Percentiles rank a stretch among this genome's conserved stretches.
Evolutionary conservation across 2,113 vertebrate genomes (phyloP).

Genomic region (Gallinago undulata): DNA sequence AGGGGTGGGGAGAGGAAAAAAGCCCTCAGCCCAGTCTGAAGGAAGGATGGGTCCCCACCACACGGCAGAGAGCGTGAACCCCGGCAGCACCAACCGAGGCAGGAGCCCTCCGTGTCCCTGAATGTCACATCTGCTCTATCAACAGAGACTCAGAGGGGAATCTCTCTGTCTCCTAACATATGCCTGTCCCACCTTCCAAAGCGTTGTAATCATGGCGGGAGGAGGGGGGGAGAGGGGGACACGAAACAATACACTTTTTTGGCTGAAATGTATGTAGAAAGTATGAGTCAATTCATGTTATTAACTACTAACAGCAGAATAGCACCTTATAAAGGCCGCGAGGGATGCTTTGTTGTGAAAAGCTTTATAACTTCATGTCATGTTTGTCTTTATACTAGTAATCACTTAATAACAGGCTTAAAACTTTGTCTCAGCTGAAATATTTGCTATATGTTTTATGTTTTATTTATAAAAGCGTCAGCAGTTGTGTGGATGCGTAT

Average conservation of each 20-base stretch:
- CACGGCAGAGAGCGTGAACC: not conserved
- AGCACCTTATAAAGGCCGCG: not conserved
- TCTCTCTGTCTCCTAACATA: not conserved
- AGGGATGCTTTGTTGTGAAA: not conserved
- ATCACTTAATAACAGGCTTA: not conserved
- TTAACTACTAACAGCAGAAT: not conserved
- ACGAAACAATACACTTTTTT: accelerated
- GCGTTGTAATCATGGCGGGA: not conserved
- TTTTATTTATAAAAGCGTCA: not conserved
- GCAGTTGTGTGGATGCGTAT: not conserved
- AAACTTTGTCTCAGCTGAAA: not conserved
- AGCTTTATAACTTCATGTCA: not conserved
- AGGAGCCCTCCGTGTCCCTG: not conserved
- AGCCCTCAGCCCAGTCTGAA: not conserved
- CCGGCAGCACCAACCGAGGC: not conserved
- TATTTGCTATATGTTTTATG: not conserved
- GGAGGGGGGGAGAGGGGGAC: accelerated
- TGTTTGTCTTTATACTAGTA: not conserved
- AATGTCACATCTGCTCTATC: not conserved
- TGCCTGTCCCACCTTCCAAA: not conserved
- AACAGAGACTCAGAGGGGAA: not conserved
- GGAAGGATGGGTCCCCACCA: not conserved
- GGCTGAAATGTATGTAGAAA: not conserved
- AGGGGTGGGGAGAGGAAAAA: not conserved
- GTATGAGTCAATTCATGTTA: not conserved